A percentile compares a stretch with the other conserved stretches of the same genome.
These are phyloP conservation scores for Apamea epomidion DNA, from an alignment of 2,888 invertebrate genomes.

Conservation along the genomic window DNA sequence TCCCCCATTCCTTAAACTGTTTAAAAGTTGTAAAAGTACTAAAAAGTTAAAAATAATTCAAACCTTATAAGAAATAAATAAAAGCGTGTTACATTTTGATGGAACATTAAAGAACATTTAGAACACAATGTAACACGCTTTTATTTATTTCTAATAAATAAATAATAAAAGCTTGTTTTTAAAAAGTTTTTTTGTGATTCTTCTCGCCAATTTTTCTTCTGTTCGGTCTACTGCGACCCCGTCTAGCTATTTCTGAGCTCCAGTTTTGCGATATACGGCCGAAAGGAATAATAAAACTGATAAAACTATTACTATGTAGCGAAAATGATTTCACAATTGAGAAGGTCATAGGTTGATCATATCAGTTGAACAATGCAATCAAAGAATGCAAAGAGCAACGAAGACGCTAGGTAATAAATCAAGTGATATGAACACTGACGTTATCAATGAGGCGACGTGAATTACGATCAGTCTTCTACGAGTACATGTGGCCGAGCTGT, in stretches of 20 bases:
- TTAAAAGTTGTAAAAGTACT: too few species aligned
- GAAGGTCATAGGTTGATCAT: slow-evolving; percentile 53
- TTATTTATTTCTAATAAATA: too few species aligned
- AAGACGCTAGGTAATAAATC: slow-evolving; percentile 55
- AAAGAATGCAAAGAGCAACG: slow-evolving; percentile 44
- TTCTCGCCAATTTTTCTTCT: too few species aligned
- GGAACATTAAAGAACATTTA: too few species aligned
- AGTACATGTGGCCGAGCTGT: slow-evolving; percentile 27
- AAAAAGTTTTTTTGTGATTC: background rate
- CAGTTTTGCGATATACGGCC: background rate
- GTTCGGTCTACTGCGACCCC: background rate
- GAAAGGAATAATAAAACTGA: background rate
- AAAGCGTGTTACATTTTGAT: too few species aligned
- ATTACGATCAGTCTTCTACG: slow-evolving; percentile 15
- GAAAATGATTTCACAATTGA: slow-evolving; percentile 32
- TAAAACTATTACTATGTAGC: background rate
- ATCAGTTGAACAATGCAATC: slow-evolving; percentile 59
- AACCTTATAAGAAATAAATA: too few species aligned
- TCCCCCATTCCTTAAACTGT: background rate
- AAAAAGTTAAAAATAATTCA: too few species aligned
- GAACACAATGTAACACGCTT: too few species aligned
- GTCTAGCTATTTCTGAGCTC: background rate
- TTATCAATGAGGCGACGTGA: slow-evolving; percentile 48
- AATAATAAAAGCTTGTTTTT: too few species aligned
- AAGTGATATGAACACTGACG: slow-evolving; percentile 56